A percentile compares a stretch with the other conserved stretches of the same genome.
These are phyloP conservation scores for Catharus bicknelli DNA, from an alignment of 2,113 vertebrate genomes.

Conservation along the genomic window DNA sequence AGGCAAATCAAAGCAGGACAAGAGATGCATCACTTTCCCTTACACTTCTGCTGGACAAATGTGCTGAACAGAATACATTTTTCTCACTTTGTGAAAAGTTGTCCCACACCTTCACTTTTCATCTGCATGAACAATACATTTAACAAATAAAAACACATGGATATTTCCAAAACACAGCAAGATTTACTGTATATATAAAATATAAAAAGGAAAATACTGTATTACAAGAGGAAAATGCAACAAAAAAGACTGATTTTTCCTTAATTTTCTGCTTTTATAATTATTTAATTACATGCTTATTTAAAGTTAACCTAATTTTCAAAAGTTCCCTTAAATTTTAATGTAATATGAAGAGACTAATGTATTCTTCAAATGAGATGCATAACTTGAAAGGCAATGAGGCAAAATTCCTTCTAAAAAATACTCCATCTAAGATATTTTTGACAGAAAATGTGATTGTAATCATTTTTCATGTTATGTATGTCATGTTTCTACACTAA, in stretches of 20 bases:
- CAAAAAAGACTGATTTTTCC: background rate
- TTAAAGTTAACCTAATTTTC: background rate
- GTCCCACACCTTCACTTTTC: background rate
- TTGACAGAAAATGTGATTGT: background rate
- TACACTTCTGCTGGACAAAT: background rate
- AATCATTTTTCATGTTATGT: background rate
- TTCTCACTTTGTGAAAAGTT: background rate
- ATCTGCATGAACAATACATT: background rate
- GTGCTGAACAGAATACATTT: background rate
- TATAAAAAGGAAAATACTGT: background rate
- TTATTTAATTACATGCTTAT: background rate
- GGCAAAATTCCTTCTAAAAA: background rate
- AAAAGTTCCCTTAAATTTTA: background rate
- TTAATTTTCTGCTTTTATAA: background rate
- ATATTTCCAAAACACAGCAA: background rate
- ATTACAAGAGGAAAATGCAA: background rate
- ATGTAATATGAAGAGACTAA: background rate
- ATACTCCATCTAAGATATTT: background rate
- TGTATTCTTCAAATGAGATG: background rate
- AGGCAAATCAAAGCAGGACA: background rate
- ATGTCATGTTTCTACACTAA: background rate
- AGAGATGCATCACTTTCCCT: background rate
- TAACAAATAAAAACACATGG: background rate
- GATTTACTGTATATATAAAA: background rate
- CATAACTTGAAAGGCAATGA: background rate